Evolutionary conservation across 2,888 invertebrate genomes (phyloP).

Genomic region (Aquatica leii): DNA sequence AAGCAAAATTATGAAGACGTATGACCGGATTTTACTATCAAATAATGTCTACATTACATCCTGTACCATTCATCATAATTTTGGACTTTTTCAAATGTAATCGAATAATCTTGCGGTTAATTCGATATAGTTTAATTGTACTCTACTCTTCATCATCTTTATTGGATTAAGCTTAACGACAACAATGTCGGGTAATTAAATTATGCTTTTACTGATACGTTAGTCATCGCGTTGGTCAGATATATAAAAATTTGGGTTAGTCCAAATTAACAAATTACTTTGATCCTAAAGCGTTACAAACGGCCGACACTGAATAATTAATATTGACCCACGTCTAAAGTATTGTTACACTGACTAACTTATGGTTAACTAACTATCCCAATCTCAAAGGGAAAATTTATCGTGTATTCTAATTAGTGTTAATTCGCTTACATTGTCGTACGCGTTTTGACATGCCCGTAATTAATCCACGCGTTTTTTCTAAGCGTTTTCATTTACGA

Average conservation of each 20-base stretch:
- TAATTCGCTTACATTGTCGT: no score
- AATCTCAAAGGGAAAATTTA: no score
- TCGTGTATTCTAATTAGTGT: no score
- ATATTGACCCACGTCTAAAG: conserved; percentile 24
- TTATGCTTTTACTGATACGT: conserved; percentile 7
- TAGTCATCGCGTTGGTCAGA: no score
- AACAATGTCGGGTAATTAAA: conserved; percentile 9
- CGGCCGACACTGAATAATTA: conserved; percentile 25
- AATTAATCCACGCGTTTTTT: no score
- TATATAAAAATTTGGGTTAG: conserved; percentile 20
- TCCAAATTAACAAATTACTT: conserved; percentile 20
- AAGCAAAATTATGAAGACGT: conserved; percentile 22
- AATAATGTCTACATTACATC: conserved; percentile 28
- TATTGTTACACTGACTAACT: conserved; percentile 6
- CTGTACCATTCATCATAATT: conserved; percentile 21
- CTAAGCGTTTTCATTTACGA: no score
- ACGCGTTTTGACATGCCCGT: no score
- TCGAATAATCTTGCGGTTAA: neutral
- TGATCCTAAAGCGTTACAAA: conserved; percentile 19
- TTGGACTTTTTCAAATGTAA: no score
- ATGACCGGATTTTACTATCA: conserved; percentile 30
- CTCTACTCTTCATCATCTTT: no score
- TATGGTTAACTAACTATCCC: no score
- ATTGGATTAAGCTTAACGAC: conserved; percentile 1
- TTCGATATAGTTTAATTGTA: neutral